Conservation (phyloP, 2,888 invertebrate genomes). For the Agrotis exclamationis region DNA sequence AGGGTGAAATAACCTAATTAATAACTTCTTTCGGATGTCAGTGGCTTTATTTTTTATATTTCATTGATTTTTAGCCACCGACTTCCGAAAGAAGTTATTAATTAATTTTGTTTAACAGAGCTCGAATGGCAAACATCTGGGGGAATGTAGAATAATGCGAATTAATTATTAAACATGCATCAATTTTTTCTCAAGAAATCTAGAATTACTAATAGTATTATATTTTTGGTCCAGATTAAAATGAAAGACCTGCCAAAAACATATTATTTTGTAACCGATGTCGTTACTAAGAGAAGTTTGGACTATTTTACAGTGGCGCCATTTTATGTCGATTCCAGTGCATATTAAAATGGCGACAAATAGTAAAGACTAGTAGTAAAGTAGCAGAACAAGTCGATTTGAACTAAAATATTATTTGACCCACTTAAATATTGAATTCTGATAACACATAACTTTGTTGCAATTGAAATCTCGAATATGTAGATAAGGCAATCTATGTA, state of each 20-base stretch:
- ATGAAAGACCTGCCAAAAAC: not conserved
- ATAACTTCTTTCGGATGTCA: too few relatives aligned
- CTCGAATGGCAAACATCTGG: too few relatives aligned
- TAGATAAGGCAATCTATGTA: slow-evolving; percentile 16
- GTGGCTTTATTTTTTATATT: too few relatives aligned
- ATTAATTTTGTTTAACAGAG: too few relatives aligned
- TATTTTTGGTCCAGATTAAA: not conserved
- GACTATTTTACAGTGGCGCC: not conserved
- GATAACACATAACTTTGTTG: slow-evolving; percentile 31
- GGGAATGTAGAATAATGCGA: too few relatives aligned
- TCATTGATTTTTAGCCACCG: too few relatives aligned
- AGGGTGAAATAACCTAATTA: too few relatives aligned
- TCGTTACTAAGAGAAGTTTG: not conserved
- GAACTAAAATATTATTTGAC: slow-evolving; percentile 32
- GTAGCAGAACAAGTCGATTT: slow-evolving; percentile 10
- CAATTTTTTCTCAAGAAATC: not conserved
- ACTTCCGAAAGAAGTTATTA: too few relatives aligned
- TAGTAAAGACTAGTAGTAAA: slow-evolving; percentile 6
- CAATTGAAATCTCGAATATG: slow-evolving; percentile 39
- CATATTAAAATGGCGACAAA: slow-evolving; percentile 10
- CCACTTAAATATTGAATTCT: slow-evolving; percentile 38
- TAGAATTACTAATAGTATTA: too few relatives aligned
- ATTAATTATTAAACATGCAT: too few relatives aligned
- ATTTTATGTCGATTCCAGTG: slow-evolving; percentile 13
- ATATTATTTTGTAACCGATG: too few relatives aligned